Evolutionary conservation across 2,113 vertebrate genomes (phyloP).

Genomic region (Porphyrio hochstetteri): DNA sequence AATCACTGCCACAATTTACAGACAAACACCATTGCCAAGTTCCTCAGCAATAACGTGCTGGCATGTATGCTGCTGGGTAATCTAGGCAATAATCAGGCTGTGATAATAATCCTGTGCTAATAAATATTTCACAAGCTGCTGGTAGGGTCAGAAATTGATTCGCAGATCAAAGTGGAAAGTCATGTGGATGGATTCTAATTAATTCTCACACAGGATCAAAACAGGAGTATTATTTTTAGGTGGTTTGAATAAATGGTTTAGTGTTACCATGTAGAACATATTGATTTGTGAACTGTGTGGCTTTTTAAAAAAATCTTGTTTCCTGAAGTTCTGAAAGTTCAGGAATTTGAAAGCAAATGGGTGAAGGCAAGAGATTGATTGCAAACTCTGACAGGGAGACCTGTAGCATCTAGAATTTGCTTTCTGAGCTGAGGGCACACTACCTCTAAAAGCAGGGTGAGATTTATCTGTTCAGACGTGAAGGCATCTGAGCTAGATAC

Average conservation of each 20-base stretch:
- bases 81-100: slow-evolving; percentile 9
- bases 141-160: slow-evolving; percentile 27
- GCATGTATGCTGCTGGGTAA: not conserved
- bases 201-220: slow-evolving; percentile 17
- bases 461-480: not conserved
- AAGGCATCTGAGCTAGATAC: not conserved
- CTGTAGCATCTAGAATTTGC: not conserved
- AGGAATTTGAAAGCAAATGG: not conserved
- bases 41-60: not conserved
- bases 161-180: slow-evolving; percentile 38
- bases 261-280: not conserved
- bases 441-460: not conserved
- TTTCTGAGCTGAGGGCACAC: not conserved
- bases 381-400: not conserved
- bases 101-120: slow-evolving; percentile 36
- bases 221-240: not conserved
- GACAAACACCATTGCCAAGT: not conserved
- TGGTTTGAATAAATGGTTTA: not conserved
- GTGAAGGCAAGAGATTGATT: not conserved
- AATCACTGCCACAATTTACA: not conserved
- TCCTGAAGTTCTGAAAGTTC: not conserved
- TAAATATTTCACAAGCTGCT: slow-evolving; percentile 39
- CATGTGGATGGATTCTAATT: not conserved
- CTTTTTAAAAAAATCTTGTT: not conserved
- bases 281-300: not conserved